Evolutionary conservation across 2,888 invertebrate species (phyloP).

Genomic region (Perithous albicinctus): DNA sequence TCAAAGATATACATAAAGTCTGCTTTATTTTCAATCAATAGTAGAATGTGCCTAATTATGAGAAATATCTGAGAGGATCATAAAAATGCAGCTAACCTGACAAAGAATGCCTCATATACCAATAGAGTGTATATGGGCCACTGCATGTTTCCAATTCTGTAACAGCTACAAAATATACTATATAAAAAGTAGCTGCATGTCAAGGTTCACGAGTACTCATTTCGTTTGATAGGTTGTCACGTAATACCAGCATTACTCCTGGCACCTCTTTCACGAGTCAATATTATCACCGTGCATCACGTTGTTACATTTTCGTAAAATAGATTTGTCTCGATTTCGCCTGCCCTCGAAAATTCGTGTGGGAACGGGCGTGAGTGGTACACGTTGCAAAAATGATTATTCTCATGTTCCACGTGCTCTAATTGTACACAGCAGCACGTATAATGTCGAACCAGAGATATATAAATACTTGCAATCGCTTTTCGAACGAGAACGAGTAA

Average conservation of each 20-base stretch:
- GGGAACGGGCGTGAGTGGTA: not conserved
- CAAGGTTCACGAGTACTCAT: slow-evolving; percentile 33
- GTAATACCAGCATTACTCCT: slow-evolving; percentile 23
- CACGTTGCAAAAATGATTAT: slow-evolving; percentile 21
- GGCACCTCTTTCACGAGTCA: slow-evolving; percentile 4
- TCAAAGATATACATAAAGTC: no score
- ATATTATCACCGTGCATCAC: slow-evolving; percentile 41
- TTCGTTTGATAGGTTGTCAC: slow-evolving; percentile 38
- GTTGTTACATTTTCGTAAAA: slow-evolving; percentile 24
- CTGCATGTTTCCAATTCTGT: not conserved
- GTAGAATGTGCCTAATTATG: no score
- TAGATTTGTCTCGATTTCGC: slow-evolving; percentile 26
- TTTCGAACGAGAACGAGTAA: not conserved
- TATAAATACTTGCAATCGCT: slow-evolving; percentile 18
- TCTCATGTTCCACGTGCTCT: slow-evolving; percentile 1
- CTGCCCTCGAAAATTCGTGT: slow-evolving; percentile 5
- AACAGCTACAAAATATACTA: not conserved
- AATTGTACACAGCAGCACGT: slow-evolving; percentile 16
- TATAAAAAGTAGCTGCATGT: not conserved
- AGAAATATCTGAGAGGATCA: no score
- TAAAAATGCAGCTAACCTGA: no score
- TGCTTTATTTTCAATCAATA: no score
- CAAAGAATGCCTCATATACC: not conserved
- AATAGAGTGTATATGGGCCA: no score
- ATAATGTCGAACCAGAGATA: slow-evolving; percentile 25